A percentile compares a stretch with the other conserved stretches of the same genome.
Evolutionary conservation across 2,888 invertebrate genomes (phyloP).

Genomic region (Petrolisthes manimaculis): DNA sequence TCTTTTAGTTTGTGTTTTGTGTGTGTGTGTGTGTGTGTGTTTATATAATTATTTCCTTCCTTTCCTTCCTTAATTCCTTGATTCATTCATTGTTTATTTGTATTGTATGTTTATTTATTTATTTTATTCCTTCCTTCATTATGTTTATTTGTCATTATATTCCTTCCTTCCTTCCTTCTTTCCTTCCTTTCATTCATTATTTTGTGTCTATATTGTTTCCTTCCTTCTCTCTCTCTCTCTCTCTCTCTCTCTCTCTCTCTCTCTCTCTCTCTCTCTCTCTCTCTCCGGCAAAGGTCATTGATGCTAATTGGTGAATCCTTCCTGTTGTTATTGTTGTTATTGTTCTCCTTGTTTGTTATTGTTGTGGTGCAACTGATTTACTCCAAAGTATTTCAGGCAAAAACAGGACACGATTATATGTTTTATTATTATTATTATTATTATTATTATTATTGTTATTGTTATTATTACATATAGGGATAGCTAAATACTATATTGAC

Average conservation of each 20-base stretch:
- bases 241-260: conserved; percentile 33
- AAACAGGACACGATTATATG: background rate
- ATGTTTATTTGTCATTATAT: background rate
- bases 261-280: conserved; percentile 21
- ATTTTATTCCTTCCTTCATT: background rate
- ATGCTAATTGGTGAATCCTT: conserved; percentile 1
- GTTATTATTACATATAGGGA: no score
- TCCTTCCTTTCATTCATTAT: background rate
- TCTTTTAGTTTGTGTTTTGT: no score
- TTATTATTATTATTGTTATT: background rate
- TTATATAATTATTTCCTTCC: no score
- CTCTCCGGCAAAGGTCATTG: background rate
- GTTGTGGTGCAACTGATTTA: no score
- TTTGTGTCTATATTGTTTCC: background rate
- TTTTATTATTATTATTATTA: background rate
- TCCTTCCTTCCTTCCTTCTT: background rate
- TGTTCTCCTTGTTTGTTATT: no score
- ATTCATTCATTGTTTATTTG: no score
- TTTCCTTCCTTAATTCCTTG: no score
- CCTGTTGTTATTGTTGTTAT: background rate
- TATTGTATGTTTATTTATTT: no score
- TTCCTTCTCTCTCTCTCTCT: background rate
- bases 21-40: no score
- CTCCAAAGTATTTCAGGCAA: background rate
- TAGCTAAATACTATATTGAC: no score